These are phyloP conservation scores for Metridium senile DNA, from an alignment of 92 coral and sea anemone species.

Conservation along the genomic window DNA sequence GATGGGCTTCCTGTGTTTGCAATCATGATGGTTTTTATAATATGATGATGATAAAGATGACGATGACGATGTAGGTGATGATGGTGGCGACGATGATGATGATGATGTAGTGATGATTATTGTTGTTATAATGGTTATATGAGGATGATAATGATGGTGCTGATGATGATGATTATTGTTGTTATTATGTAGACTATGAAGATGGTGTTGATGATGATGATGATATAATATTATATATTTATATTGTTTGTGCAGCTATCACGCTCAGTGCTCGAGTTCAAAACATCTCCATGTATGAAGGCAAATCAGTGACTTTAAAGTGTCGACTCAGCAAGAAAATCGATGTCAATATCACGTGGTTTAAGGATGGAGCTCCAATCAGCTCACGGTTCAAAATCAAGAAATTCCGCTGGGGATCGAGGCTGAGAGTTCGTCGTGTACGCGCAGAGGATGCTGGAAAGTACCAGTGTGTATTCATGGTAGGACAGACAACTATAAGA, in stretches of 20 bases:
- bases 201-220: background rate
- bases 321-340: slow-evolving; percentile 77
- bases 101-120: background rate
- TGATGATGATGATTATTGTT: background rate
- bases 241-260: slow-evolving; percentile 24
- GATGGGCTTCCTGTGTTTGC: background rate
- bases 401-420: slow-evolving; percentile 81
- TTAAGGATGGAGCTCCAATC: slow-evolving; percentile 71
- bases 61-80: background rate
- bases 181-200: too few relatives aligned
- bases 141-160: background rate
- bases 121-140: background rate
- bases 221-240: background rate
- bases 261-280: slow-evolving; percentile 47
- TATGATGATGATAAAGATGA: background rate
- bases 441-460: slow-evolving; percentile 74
- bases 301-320: slow-evolving; percentile 74
- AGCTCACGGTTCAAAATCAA: slow-evolving; percentile 47
- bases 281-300: slow-evolving; percentile 80
- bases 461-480: slow-evolving; percentile 61
- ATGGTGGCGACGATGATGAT: background rate
- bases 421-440: slow-evolving; percentile 78
- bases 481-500: background rate
- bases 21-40: background rate
- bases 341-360: slow-evolving; percentile 80